Percentiles rank a stretch among this genome's conserved stretches.
Evolutionary conservation across 1,140 invertebrate species (phyloP).

Genomic region (Belonocnema kinseyi): DNA sequence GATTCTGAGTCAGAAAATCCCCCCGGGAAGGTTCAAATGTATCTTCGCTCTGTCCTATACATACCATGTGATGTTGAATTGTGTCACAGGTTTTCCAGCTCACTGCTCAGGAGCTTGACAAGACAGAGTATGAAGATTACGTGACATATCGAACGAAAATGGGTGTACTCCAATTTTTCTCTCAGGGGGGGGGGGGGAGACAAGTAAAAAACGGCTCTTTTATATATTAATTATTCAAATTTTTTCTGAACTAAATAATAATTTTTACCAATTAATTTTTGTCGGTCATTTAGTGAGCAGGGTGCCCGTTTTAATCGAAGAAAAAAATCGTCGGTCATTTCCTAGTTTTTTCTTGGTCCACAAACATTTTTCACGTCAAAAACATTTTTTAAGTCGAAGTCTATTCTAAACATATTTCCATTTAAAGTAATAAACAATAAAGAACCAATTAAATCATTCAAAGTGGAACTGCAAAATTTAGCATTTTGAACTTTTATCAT

Average conservation of each 20-base stretch:
- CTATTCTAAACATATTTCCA: too few species aligned
- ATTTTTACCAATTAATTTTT: too few species aligned
- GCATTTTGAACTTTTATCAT: too few species aligned
- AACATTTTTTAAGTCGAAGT: too few species aligned
- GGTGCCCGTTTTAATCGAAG: neutral
- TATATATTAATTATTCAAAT: neutral
- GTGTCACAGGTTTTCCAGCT: slow-evolving; percentile 52
- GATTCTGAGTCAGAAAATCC: slow-evolving; percentile 51
- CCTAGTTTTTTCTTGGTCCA: too few species aligned
- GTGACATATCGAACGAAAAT: neutral
- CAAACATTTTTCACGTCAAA: too few species aligned
- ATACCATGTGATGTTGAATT: slow-evolving; percentile 46
- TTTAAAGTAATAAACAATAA: too few species aligned
- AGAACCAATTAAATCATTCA: too few species aligned
- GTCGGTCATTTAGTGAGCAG: too few species aligned
- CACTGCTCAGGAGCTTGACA: slow-evolving; percentile 20
- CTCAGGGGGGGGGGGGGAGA: neutral
- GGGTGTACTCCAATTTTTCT: neutral
- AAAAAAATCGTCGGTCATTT: too few species aligned
- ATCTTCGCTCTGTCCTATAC: slow-evolving; percentile 47
- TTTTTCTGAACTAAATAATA: too few species aligned
- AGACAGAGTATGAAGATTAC: slow-evolving; percentile 2
- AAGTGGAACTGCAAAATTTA: too few species aligned
- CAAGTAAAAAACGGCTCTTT: neutral
- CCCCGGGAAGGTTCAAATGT: slow-evolving; percentile 55